Percentiles rank a stretch among this genome's conserved stretches.
Conservation (phyloP, 2,797 vertebrate genomes). For the Onychomys leucogaster region DNA sequence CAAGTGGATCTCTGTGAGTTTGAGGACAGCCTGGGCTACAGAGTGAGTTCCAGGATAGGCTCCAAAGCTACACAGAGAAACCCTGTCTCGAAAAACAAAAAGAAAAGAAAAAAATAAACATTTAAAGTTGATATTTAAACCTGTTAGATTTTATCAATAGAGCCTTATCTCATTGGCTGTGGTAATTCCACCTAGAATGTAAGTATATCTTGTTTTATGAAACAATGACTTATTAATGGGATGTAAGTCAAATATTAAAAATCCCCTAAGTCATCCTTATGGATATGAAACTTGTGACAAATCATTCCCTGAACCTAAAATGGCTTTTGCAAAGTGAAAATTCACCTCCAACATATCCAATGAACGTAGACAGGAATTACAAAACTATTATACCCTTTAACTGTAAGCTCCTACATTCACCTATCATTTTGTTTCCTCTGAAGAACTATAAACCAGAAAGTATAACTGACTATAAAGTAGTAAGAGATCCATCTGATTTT, state of each 20-base stretch:
- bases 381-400: not conserved
- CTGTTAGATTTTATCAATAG: slow-evolving; percentile 23
- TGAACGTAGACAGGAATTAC: slow-evolving; percentile 8
- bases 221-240: slow-evolving; percentile 38
- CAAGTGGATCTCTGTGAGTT: too few species aligned
- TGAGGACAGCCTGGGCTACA: too few species aligned
- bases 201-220: not conserved
- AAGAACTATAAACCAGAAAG: not conserved
- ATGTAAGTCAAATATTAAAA: slow-evolving; percentile 50
- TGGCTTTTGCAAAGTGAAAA: slow-evolving; percentile 21
- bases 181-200: not conserved
- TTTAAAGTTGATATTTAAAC: not conserved
- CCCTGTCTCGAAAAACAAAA: too few species aligned
- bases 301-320: slow-evolving; percentile 54
- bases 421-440: slow-evolving; percentile 32
- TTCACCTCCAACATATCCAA: not conserved
- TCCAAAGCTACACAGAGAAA: too few species aligned
- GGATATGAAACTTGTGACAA: slow-evolving; percentile 20
- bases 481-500: not conserved
- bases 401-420: not conserved
- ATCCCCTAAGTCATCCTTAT: not conserved
- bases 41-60: too few species aligned
- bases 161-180: not conserved
- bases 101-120: too few species aligned
- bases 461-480: not conserved